Conservation (phyloP, 2,113 vertebrate genomes). For the Heteronetta atricapilla region DNA sequence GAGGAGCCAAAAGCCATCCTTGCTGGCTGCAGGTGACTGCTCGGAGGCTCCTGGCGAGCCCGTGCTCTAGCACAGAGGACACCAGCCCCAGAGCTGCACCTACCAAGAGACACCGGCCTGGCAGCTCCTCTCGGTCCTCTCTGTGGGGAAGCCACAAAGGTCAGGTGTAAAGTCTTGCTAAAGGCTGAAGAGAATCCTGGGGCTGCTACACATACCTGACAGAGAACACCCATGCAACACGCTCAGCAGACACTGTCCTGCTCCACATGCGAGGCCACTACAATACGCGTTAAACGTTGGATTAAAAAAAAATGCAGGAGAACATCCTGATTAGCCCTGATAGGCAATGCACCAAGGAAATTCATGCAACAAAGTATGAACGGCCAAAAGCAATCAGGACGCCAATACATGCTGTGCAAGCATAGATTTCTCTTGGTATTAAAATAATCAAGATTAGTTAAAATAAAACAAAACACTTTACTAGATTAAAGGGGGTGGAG, state of each 20-base stretch:
- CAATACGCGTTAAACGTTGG: neutral
- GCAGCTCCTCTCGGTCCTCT: neutral
- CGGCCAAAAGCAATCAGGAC: neutral
- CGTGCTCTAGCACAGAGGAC: neutral
- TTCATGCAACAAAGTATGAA: neutral
- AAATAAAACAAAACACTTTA: neutral
- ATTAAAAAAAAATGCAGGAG: neutral
- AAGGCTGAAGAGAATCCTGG: neutral
- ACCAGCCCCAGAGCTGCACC: neutral
- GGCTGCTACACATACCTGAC: neutral
- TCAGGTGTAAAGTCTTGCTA: neutral
- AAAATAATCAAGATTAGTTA: neutral
- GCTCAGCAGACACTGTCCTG: too few species aligned
- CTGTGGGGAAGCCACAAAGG: accelerated
- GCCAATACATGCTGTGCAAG: neutral
- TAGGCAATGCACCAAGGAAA: neutral
- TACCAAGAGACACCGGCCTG: accelerated
- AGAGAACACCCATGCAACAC: neutral
- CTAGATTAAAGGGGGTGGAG: neutral
- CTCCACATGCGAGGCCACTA: neutral
- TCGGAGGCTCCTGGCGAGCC: neutral
- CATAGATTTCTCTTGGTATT: neutral
- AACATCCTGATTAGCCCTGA: neutral
- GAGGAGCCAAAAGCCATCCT: neutral
- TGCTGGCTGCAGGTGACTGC: accelerated